Evolutionary conservation across 2,888 invertebrate species (phyloP), one percentile per base, ranked within the genome.

Genomic region (Hylaea fasciaria): DNA sequence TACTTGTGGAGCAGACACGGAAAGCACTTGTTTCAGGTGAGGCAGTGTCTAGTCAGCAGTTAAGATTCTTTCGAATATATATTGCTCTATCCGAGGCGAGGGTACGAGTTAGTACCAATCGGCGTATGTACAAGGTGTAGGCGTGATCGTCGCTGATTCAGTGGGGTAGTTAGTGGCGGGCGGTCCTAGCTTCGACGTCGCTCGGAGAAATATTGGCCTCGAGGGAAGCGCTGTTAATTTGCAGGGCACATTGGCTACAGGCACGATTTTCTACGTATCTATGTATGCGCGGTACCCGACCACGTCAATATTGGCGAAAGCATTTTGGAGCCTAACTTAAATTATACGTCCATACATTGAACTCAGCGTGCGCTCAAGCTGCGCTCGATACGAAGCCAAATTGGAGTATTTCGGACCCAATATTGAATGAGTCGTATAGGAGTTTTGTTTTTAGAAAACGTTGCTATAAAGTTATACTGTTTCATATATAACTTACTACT

Each of bases 131-230:
- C 91, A 91, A 89, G 91, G 82, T 89, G 91, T 90, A 91, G 91
- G 91, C 91, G 91, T 91, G 91, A 87, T 91, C 89, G 86, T 81
- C 82, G 90, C 91, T 91, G 91, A 91, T 91, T 91, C 91, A 91
- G 89, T 90, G 88, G 87, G 88, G 89, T 86, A 89, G 89, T 90
- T 89, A 88, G 86, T 84, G 86, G 88, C 89, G 87, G 91, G 88
- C 89, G 89, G 86, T 86, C 83, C 87, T 81, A 83, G 88, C 86
- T 88, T 87, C 87, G 84, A 86, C 89, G 87, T 88, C 87, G 86
- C 82, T 66, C 77, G 81, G 88, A 91, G 90, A 91, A 91, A 91
- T 91, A 91, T 91, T 87, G 87, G 85, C 84, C 89, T 77, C 85
- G 76, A 78, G 90, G 90, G 89, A 85, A 87, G 82, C 84, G 82